These are phyloP conservation scores for Stylophora pistillata DNA, from an alignment of 64 coral and sea anemone species.

Conservation along the genomic window DNA sequence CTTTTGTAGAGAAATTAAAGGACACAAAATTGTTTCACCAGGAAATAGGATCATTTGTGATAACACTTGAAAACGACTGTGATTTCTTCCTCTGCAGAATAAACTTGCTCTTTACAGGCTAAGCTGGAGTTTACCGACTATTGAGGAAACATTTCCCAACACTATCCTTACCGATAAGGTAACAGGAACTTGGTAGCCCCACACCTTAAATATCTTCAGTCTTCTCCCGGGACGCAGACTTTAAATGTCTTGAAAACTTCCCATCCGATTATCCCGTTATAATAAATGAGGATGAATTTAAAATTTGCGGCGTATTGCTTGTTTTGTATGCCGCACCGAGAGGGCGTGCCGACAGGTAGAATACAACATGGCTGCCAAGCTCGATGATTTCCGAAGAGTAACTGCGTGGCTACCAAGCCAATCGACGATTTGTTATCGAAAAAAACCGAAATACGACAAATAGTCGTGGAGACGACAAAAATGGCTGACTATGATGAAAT, in stretches of 20 bases:
- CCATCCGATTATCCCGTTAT: constrained; percentile 8
- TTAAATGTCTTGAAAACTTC: constrained; percentile 22
- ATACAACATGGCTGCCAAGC: constrained; percentile 25
- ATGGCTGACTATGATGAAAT: constrained; percentile 10
- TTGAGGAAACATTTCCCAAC: constrained; percentile 23
- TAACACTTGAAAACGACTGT: constrained; percentile 20
- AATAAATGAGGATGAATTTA: constrained; percentile 10
- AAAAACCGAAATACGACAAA: background rate
- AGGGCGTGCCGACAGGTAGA: constrained; percentile 43
- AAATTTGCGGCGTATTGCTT: constrained; percentile 22
- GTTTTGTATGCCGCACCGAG: constrained; percentile 2
- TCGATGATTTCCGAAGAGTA: background rate
- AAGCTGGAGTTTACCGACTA: background rate
- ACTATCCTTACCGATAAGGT: constrained; percentile 10
- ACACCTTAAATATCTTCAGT: background rate
- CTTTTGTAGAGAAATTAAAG: too few relatives aligned
- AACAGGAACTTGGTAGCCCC: constrained; percentile 2
- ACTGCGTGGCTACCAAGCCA: constrained; percentile 30
- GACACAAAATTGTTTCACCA: background rate
- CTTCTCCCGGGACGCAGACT: background rate
- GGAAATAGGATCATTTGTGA: background rate
- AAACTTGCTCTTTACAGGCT: background rate
- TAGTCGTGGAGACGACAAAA: background rate
- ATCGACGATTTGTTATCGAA: background rate
- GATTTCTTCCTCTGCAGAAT: background rate